Evolutionary conservation across 1,140 invertebrate genomes (phyloP).

Genomic region (Adoxophyes honmai): DNA sequence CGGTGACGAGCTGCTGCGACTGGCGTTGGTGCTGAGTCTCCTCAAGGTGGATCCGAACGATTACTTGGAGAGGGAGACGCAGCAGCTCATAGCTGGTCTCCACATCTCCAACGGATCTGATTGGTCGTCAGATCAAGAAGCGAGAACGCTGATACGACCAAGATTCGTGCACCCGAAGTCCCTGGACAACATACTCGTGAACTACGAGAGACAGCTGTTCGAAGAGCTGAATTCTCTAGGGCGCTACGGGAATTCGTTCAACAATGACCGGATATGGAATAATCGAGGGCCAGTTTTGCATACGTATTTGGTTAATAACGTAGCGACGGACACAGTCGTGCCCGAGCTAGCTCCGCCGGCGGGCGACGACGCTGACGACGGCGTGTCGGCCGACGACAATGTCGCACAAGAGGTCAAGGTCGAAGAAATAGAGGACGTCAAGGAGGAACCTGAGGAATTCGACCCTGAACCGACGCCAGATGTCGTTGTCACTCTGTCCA

Average conservation of each 20-base stretch:
- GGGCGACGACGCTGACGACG: slow-evolving; percentile 45
- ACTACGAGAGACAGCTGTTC: slow-evolving; percentile 86
- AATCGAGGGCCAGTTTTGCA: slow-evolving; percentile 52
- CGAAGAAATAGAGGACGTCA: slow-evolving; percentile 42
- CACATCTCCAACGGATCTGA: slow-evolving; percentile 82
- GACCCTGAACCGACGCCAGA: slow-evolving; percentile 31
- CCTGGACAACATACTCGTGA: slow-evolving; percentile 83
- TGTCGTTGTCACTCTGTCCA: slow-evolving; percentile 55
- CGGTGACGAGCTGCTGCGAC: slow-evolving; percentile 86
- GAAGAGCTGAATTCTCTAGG: slow-evolving; percentile 86
- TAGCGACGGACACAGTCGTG: slow-evolving; percentile 60
- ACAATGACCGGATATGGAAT: slow-evolving; percentile 61
- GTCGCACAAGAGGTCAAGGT: slow-evolving; percentile 68
- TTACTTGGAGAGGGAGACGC: slow-evolving; percentile 78
- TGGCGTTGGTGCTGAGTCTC: slow-evolving; percentile 87
- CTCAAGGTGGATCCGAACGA: slow-evolving; percentile 85
- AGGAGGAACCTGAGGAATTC: slow-evolving; percentile 21
- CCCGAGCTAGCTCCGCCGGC: slow-evolving; percentile 39
- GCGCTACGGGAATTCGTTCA: slow-evolving; percentile 45
- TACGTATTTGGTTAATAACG: slow-evolving; percentile 70
- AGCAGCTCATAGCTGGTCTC: slow-evolving; percentile 69
- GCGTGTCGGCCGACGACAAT: slow-evolving; percentile 61
- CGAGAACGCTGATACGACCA: slow-evolving; percentile 76
- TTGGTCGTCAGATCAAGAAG: slow-evolving; percentile 78
- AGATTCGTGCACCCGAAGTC: slow-evolving; percentile 85